Evolutionary conservation across 1,140 invertebrate species (phyloP).

Genomic region (Diploscapter pachys): DNA sequence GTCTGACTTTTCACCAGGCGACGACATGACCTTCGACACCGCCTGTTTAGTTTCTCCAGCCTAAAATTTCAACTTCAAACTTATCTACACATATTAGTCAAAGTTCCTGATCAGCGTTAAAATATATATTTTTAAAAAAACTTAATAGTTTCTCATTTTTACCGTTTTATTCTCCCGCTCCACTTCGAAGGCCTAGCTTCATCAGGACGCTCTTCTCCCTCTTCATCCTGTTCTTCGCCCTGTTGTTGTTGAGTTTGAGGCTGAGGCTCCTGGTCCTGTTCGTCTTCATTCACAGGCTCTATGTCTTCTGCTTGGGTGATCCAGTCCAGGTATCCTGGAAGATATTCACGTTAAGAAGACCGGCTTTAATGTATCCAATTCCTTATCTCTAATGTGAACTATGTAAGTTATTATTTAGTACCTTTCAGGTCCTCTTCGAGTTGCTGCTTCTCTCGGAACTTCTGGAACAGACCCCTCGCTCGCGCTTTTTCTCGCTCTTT

Average conservation of each 20-base stretch:
- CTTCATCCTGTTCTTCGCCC: constrained; percentile 40
- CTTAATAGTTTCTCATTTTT: too few relatives aligned
- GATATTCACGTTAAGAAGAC: neutral
- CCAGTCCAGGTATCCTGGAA: constrained; percentile 83
- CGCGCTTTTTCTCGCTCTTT: constrained; percentile 99
- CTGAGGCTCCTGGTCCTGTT: constrained; percentile 61
- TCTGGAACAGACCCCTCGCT: constrained; percentile 95
- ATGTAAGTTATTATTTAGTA: neutral
- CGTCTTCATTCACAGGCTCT: constrained; percentile 84
- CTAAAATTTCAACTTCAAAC: too few relatives aligned
- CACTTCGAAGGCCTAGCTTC: constrained; percentile 26
- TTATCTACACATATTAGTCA: too few relatives aligned
- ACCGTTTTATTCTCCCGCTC: constrained; percentile 35
- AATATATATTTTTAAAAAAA: constrained; percentile 41
- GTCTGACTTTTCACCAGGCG: constrained; percentile 94
- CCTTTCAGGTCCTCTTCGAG: constrained; percentile 95
- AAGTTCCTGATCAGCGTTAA: too few relatives aligned
- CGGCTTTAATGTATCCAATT: too few relatives aligned
- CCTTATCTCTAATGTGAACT: too few relatives aligned
- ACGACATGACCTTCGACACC: constrained; percentile 74
- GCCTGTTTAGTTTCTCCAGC: constrained; percentile 74
- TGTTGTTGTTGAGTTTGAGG: neutral
- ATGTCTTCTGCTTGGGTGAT: constrained; percentile 97
- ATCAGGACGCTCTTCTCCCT: constrained; percentile 33
- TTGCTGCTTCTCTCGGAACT: constrained; percentile 93